These are phyloP conservation scores for Lepidurus arcticus DNA, from an alignment of 1,140 invertebrate species.

Conservation along the genomic window DNA sequence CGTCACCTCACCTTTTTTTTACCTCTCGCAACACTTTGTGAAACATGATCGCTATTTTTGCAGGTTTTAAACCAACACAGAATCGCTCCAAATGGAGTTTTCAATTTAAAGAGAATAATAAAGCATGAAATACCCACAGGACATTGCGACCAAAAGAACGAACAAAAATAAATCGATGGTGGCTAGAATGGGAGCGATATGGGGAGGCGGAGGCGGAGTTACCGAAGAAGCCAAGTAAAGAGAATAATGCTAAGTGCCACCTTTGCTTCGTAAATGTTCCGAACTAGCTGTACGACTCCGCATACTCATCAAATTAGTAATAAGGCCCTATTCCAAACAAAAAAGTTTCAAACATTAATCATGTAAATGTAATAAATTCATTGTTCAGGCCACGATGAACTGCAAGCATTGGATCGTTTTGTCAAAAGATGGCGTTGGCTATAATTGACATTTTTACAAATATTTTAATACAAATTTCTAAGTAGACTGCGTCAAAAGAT, in stretches of 20 bases:
- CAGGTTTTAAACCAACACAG: neutral
- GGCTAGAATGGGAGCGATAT: slow-evolving; percentile 11
- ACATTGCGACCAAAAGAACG: neutral
- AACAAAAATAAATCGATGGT: neutral
- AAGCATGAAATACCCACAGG: neutral
- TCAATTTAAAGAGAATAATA: neutral
- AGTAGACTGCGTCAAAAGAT: too few relatives aligned
- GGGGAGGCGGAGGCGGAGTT: neutral
- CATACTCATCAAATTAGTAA: slow-evolving; percentile 16
- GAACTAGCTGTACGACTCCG: slow-evolving; percentile 20
- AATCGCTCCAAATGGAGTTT: neutral
- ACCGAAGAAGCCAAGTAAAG: slow-evolving; percentile 10
- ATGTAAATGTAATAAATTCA: neutral
- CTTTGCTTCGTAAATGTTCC: slow-evolving; percentile 11
- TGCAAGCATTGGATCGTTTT: too few relatives aligned
- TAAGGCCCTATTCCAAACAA: neutral
- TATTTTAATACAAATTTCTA: too few relatives aligned
- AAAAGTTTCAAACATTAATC: neutral
- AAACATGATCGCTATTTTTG: neutral
- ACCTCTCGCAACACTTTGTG: neutral
- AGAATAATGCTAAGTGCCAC: slow-evolving; percentile 14
- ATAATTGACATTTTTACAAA: too few relatives aligned
- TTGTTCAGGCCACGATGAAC: too few relatives aligned
- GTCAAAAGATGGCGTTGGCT: too few relatives aligned
- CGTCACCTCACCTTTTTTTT: neutral